Conservation (phyloP, 1,140 invertebrate genomes). For the Ganaspis sp. region DNA sequence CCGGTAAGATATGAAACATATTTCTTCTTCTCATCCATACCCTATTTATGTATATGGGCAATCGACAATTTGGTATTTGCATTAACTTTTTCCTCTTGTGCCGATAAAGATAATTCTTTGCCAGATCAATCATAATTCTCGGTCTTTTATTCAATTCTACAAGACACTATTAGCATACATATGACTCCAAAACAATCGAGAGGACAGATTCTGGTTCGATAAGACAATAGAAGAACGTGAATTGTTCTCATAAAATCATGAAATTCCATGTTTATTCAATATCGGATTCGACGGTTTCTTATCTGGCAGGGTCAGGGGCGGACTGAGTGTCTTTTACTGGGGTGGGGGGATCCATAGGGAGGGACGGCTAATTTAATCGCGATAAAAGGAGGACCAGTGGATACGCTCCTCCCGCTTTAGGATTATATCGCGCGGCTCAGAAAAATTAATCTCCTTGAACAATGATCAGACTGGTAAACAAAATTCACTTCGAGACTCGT, state of each 20-base stretch:
- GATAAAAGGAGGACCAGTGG: slow-evolving; percentile 45
- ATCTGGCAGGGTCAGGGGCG: slow-evolving; percentile 49
- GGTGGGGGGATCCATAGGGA: slow-evolving; percentile 31
- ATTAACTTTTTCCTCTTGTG: not conserved
- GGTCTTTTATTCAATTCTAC: slow-evolving; percentile 75
- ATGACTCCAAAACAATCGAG: slow-evolving; percentile 66
- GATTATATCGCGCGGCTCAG: not conserved
- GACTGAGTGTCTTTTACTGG: slow-evolving; percentile 41
- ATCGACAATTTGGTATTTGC: slow-evolving; percentile 20
- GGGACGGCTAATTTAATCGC: slow-evolving; percentile 52
- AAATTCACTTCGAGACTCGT: not conserved
- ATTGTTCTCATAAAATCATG: slow-evolving; percentile 73
- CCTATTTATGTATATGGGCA: not conserved
- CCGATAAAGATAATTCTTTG: slow-evolving; percentile 47
- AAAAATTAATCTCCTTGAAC: slow-evolving; percentile 24
- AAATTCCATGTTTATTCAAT: slow-evolving; percentile 77
- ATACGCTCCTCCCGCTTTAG: slow-evolving; percentile 23
- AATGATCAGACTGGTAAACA: slow-evolving; percentile 24
- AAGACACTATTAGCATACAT: slow-evolving; percentile 71
- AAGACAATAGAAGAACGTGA: slow-evolving; percentile 41
- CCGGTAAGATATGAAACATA: not conserved
- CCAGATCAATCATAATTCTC: slow-evolving; percentile 64
- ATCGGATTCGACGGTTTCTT: slow-evolving; percentile 56
- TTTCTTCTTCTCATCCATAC: not conserved
- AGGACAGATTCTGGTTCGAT: slow-evolving; percentile 51